Evolutionary conservation across 2,797 vertebrate species (phyloP).

Genomic region (Melopsittacus undulatus): DNA sequence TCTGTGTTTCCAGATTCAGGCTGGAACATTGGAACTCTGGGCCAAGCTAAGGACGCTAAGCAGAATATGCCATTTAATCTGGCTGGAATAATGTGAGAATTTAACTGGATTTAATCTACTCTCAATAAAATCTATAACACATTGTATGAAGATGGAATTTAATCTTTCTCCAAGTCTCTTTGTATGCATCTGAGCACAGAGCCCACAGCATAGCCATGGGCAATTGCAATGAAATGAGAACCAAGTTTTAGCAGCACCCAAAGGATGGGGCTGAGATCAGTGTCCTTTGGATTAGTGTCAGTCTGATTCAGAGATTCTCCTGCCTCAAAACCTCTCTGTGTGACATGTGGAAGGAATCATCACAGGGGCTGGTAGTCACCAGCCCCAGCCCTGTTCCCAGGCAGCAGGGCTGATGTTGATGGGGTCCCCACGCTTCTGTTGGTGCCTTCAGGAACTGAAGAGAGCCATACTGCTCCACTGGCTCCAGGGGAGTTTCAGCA

Average conservation of each 20-base stretch:
- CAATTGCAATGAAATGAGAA: background rate
- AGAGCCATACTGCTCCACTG: background rate
- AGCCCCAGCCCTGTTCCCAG: background rate
- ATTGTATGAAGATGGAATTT: background rate
- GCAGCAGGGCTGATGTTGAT: background rate
- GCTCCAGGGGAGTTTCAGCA: background rate
- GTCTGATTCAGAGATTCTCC: background rate
- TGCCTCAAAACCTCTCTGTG: background rate
- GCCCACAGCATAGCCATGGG: background rate
- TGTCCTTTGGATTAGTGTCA: background rate
- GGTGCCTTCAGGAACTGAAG: background rate
- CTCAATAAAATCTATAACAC: background rate
- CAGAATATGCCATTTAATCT: background rate
- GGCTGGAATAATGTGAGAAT: background rate
- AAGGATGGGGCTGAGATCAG: background rate
- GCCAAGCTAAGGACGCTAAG: background rate
- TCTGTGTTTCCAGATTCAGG: background rate
- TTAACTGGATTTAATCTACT: background rate
- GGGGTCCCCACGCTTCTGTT: fast-evolving
- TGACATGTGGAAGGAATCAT: background rate
- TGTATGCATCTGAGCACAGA: background rate
- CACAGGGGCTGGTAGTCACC: fast-evolving
- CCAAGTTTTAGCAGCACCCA: background rate
- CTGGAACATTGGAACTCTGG: background rate
- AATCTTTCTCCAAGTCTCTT: background rate